phyloP scores from a whole-genome alignment of 1,140 invertebrate species.

The Drosophila rufa region DNA sequence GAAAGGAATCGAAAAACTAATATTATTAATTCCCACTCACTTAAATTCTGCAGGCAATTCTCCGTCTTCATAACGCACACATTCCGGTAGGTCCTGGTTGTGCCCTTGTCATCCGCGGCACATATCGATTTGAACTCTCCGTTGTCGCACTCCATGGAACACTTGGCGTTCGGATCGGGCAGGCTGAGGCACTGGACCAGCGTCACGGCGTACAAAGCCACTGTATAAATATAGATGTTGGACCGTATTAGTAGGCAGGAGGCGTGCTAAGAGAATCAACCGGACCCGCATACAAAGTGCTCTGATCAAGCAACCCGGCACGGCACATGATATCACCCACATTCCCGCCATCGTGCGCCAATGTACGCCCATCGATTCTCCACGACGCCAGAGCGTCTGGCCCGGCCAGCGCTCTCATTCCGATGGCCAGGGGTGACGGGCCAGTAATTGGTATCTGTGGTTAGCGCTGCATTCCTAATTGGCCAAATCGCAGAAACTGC shows the following conservation, averaged over 20 bases:
- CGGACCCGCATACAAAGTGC: slow-evolving; percentile 56
- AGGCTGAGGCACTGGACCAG: slow-evolving; percentile 71
- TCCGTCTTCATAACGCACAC: slow-evolving; percentile 82
- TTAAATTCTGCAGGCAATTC: slow-evolving; percentile 78
- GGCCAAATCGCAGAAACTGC: slow-evolving; percentile 15
- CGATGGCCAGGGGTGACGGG: slow-evolving; percentile 9
- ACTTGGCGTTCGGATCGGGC: slow-evolving; percentile 77
- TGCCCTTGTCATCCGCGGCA: slow-evolving; percentile 78
- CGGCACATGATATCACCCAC: slow-evolving; percentile 69
- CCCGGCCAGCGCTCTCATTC: slow-evolving; percentile 17
- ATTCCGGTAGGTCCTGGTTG: slow-evolving; percentile 78
- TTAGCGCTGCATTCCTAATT: slow-evolving; percentile 37
- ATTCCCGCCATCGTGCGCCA: slow-evolving; percentile 17
- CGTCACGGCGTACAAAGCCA: slow-evolving; percentile 69
- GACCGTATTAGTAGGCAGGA: slow-evolving; percentile 53
- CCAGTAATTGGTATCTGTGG: slow-evolving; percentile 12
- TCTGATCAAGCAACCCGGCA: slow-evolving; percentile 30
- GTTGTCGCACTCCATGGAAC: slow-evolving; percentile 74
- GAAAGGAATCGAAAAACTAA: too few relatives aligned
- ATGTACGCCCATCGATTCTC: slow-evolving; percentile 61
- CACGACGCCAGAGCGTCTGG: slow-evolving; percentile 68
- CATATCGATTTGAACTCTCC: slow-evolving; percentile 62
- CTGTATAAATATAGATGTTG: slow-evolving; percentile 64
- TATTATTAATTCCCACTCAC: slow-evolving; percentile 54
- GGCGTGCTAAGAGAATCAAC: slow-evolving; percentile 32